Conservation (phyloP, 23 tunicate species). For the Ciona savignyi region DNA sequence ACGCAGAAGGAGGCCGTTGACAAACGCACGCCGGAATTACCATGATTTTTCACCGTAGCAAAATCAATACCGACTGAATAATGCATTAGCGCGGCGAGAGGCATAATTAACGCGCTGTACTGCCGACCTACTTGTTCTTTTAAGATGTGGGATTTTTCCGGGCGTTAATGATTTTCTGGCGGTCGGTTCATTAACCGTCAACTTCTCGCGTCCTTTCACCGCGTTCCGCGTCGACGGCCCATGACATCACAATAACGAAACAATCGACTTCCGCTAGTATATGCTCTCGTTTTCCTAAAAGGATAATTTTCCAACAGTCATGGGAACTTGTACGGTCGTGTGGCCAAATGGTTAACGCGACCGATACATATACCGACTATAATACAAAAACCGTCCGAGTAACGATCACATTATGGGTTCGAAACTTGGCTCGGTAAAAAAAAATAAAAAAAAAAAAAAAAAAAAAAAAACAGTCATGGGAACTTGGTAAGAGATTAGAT, state of each 20-base stretch:
- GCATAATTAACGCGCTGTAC: not conserved
- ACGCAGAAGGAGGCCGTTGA: not conserved
- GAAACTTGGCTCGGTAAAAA: too few species aligned
- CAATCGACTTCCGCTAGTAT: not conserved
- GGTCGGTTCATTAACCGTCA: not conserved
- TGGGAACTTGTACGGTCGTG: not conserved
- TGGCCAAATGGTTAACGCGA: too few species aligned
- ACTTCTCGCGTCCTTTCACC: slow-evolving; percentile 1
- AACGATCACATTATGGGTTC: too few species aligned
- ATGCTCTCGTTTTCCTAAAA: not conserved
- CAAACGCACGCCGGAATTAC: not conserved
- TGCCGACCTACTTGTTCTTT: not conserved
- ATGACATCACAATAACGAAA: not conserved
- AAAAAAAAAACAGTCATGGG: not conserved
- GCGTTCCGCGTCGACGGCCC: slow-evolving; percentile 2
- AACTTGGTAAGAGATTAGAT: not conserved
- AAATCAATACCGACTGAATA: not conserved
- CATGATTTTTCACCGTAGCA: not conserved
- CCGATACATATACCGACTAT: too few species aligned
- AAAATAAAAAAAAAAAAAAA: too few species aligned
- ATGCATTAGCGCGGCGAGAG: not conserved
- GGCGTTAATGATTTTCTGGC: slow-evolving; percentile 1
- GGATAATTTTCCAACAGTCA: not conserved
- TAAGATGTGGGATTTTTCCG: not conserved
- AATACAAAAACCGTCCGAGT: too few species aligned